Conservation (phyloP, 2,797 vertebrate species). For the Scomberomorus guttatus region DNA sequence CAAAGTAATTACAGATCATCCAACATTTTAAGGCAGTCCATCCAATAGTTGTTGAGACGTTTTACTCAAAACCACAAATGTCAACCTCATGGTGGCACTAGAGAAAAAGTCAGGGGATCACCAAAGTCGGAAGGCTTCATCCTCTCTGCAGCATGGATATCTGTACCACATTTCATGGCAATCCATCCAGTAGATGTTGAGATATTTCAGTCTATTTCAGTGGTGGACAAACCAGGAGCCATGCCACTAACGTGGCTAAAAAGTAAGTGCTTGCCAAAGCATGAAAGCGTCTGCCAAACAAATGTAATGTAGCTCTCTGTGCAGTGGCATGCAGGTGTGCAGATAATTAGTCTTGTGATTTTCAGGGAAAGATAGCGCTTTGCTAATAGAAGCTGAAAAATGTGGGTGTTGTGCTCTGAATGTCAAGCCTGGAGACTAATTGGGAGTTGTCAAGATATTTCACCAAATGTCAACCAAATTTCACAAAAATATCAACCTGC, state of each 20-base stretch:
- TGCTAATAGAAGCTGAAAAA: conserved; percentile 50
- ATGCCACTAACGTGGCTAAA: too few species aligned
- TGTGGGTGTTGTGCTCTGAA: conserved; percentile 40
- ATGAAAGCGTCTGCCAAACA: background rate
- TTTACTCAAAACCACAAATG: too few species aligned
- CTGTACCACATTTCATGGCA: too few species aligned
- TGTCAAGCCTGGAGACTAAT: conserved; percentile 64
- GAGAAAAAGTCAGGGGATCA: too few species aligned
- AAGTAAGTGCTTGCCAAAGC: too few species aligned
- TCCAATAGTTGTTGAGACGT: too few species aligned
- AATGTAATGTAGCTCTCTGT: conserved; percentile 9
- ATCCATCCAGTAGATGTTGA: background rate
- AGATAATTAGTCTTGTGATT: conserved; percentile 48
- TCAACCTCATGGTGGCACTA: too few species aligned
- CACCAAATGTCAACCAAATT: conserved; percentile 56
- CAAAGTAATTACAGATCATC: too few species aligned
- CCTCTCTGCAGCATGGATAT: too few species aligned
- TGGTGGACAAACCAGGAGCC: background rate
- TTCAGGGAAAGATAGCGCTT: conserved; percentile 33
- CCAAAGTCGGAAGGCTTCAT: too few species aligned
- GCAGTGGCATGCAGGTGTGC: conserved; percentile 31
- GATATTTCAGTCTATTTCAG: conserved; percentile 10
- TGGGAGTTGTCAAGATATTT: conserved; percentile 45
- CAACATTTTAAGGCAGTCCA: too few species aligned
- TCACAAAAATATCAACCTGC: too few species aligned